These are phyloP conservation scores for Parazoanthus atlanticus DNA, from an alignment of 92 coral and sea anemone species.

Conservation along the genomic window DNA sequence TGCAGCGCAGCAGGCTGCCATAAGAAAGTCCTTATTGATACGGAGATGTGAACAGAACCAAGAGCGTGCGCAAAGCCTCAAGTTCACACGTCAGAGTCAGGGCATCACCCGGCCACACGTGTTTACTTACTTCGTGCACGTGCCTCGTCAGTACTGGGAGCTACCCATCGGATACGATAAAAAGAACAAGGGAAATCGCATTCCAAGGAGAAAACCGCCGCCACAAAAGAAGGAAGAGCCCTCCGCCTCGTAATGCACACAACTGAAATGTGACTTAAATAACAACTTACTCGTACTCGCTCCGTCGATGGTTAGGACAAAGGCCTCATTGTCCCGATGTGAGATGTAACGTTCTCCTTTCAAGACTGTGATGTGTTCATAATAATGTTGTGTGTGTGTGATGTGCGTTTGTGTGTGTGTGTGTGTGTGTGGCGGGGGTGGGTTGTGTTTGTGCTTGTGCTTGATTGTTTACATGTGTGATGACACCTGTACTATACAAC, in stretches of 20 bases:
- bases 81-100: conserved; percentile 77
- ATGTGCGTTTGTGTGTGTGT: too few relatives aligned
- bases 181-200: conserved; percentile 76
- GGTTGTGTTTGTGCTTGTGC: too few relatives aligned
- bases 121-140: conserved; percentile 74
- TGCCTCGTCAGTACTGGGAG: conserved; percentile 90
- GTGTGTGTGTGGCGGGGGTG: too few relatives aligned
- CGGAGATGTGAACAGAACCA: conserved; percentile 80
- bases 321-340: neutral
- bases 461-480: too few relatives aligned
- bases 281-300: neutral
- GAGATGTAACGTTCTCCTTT: neutral
- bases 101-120: conserved; percentile 71
- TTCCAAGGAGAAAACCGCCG: conserved; percentile 68
- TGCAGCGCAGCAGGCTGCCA: conserved; percentile 81
- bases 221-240: neutral
- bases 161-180: conserved; percentile 81
- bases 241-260: neutral
- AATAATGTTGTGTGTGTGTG: too few relatives aligned
- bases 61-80: conserved; percentile 77
- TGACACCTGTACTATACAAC: too few relatives aligned
- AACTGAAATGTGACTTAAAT: neutral
- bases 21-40: conserved; percentile 74
- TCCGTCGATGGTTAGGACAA: neutral
- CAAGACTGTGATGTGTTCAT: too few relatives aligned